Evolutionary conservation across 2,888 invertebrate species (phyloP).

Genomic region (Trypoxylon attenuatum): DNA sequence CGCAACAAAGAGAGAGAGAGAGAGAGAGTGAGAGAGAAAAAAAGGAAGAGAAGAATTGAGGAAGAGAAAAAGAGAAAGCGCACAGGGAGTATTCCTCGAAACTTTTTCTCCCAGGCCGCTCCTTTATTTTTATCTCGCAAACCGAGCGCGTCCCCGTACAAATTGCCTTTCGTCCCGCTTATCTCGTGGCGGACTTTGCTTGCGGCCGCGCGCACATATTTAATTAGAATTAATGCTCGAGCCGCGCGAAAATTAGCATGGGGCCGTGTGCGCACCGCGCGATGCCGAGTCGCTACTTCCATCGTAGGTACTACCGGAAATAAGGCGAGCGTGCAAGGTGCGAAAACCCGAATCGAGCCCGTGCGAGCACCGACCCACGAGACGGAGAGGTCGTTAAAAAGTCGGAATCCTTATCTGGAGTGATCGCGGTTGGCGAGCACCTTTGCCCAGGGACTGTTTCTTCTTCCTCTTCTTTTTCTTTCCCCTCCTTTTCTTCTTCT

Average conservation of each 20-base stretch:
- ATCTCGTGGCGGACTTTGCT: conserved; percentile 54
- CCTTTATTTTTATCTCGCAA: conserved; percentile 54
- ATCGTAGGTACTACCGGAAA: conserved; percentile 52
- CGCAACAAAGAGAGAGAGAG: not conserved
- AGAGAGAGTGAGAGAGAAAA: not conserved
- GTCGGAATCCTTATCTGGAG: conserved; percentile 48
- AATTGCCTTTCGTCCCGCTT: conserved; percentile 62
- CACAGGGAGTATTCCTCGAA: conserved; percentile 38
- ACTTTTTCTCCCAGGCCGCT: conserved; percentile 38
- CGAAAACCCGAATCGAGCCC: conserved; percentile 46
- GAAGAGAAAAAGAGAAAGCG: conserved; percentile 37
- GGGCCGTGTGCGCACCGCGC: conserved; percentile 29
- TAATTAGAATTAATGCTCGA: conserved; percentile 66
- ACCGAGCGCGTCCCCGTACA: conserved; percentile 59
- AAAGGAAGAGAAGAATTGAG: conserved; percentile 1
- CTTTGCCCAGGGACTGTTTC: conserved; percentile 33
- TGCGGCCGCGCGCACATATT: conserved; percentile 60
- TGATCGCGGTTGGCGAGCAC: conserved; percentile 44
- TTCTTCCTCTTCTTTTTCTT: conserved; percentile 10
- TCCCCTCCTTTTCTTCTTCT: conserved; percentile 6
- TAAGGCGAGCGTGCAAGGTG: conserved; percentile 53
- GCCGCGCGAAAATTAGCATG: conserved; percentile 62
- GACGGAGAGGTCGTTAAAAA: conserved; percentile 43
- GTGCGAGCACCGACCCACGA: conserved; percentile 2
- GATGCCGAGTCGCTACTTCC: not conserved